Evolutionary conservation across 2,797 vertebrate species (phyloP).

Genomic region (Triplophysa bombifrons): DNA sequence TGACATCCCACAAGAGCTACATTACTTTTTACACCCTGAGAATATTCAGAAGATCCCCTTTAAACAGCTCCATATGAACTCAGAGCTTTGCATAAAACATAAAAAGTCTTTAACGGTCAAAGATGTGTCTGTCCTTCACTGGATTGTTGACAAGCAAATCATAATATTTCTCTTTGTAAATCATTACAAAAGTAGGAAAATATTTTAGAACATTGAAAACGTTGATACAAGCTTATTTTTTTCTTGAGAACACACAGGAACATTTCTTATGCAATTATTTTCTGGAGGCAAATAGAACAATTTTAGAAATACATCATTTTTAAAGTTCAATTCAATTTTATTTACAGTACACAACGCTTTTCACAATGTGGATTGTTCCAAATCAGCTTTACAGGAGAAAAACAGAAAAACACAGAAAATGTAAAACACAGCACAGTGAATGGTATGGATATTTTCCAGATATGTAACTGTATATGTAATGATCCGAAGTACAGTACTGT

Average conservation of each 20-base stretch:
- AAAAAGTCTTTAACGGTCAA: background rate
- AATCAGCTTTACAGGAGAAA: too few species aligned
- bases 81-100: background rate
- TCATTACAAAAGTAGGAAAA: conserved; percentile 14
- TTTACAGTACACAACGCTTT: too few species aligned
- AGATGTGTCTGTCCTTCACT: conserved; percentile 29
- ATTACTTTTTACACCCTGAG: background rate
- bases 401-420: too few species aligned
- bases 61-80: conserved; percentile 3
- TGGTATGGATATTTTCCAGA: background rate
- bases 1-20: too few species aligned
- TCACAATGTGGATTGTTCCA: too few species aligned
- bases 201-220: conserved; percentile 49
- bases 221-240: conserved; percentile 36
- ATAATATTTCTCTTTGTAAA: conserved; percentile 36
- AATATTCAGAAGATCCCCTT: background rate
- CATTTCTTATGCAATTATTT: conserved; percentile 43
- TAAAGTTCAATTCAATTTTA: too few species aligned
- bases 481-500: background rate
- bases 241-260: conserved; percentile 22
- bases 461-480: background rate
- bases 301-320: background rate
- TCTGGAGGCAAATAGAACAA: conserved; percentile 13
- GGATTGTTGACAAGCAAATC: conserved; percentile 46
- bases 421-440: too few species aligned